Base-by-base conservation (phyloP, 2,888 invertebrate genomes). In the Xestia sexstrigata region DNA sequence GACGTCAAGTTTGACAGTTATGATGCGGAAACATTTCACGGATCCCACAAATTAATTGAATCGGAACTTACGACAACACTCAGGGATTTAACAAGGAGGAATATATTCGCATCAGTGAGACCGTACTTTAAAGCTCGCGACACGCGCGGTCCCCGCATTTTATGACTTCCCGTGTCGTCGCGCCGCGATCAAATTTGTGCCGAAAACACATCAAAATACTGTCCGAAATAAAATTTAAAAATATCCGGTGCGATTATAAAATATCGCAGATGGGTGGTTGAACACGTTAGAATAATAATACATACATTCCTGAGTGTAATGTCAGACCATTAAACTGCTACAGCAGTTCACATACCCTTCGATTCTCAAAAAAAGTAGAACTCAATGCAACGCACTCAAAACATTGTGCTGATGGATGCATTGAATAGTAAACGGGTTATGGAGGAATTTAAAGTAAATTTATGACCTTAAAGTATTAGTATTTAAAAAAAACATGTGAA, bases 91-190 rank as follows among this genome's bases (percentile, higher is more conserved):
- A 92, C 89, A 88, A 91, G 83, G 73, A 79, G 79, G 74, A 89
- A 89, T 86, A 89, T 86, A 89, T 90, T 90, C 86, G 88, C 84
- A 88, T 87, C 83, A 85, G 86, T 81, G 79, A 86, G 81, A 90
- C 84, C 87, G 89, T 89, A 88, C 88, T 91, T 88, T 82, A 86
- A 89, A 88, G 83, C 83, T 15, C 89, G 86, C 84, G 89, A 88
- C 91, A 77, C 89, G 91, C 89, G 89, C 87, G 88, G 85, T 90
- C 85, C 85, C 84, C 87, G 87, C 91, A 90, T 91, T 95, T 95
- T 95, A 96, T 91, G 92, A 95, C 95, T 95, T 95, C 95, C 96
- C 91, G 95, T 94, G 93, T 93, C 92, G 93, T 91, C 93, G 89
- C 83, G 89, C 76, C 86, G 88, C 90, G 91, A 90, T 88, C 88